Evolutionary conservation across 2,888 invertebrate species (phyloP).

Genomic region (Lepidochrysops patricia): DNA sequence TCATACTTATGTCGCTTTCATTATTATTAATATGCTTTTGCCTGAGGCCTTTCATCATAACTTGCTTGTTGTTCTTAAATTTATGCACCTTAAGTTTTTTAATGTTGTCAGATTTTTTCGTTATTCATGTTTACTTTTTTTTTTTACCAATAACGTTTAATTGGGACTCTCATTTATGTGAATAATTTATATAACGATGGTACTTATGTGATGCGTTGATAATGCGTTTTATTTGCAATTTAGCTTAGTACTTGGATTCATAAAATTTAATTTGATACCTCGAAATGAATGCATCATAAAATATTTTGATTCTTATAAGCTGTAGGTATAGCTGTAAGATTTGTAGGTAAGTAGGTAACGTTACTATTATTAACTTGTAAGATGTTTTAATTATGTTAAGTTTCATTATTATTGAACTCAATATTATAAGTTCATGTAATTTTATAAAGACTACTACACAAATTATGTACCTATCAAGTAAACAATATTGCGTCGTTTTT

Average conservation of each 20-base stretch:
- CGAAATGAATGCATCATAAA: too few relatives aligned
- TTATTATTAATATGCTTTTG: conserved; percentile 1
- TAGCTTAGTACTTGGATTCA: neutral
- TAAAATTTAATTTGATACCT: neutral
- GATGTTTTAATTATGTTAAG: too few relatives aligned
- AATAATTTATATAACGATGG: neutral
- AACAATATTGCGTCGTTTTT: neutral
- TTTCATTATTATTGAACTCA: too few relatives aligned
- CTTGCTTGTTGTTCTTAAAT: neutral
- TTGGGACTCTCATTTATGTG: conserved; percentile 1
- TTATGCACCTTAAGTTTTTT: conserved; percentile 1
- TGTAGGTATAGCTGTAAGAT: too few relatives aligned
- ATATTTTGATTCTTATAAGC: too few relatives aligned
- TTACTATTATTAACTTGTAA: neutral
- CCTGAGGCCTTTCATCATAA: neutral
- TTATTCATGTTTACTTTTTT: neutral
- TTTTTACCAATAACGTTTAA: conserved; percentile 5
- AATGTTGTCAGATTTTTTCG: neutral
- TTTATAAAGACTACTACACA: too few relatives aligned
- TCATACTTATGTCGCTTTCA: conserved; percentile 11
- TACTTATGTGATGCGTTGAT: too few relatives aligned
- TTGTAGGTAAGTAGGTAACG: too few relatives aligned
- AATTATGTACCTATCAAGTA: too few relatives aligned
- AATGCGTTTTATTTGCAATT: neutral
- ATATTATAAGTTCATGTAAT: too few relatives aligned